Base-by-base conservation (phyloP, 2,888 invertebrate genomes). In the Sylvicola cinctus region DNA sequence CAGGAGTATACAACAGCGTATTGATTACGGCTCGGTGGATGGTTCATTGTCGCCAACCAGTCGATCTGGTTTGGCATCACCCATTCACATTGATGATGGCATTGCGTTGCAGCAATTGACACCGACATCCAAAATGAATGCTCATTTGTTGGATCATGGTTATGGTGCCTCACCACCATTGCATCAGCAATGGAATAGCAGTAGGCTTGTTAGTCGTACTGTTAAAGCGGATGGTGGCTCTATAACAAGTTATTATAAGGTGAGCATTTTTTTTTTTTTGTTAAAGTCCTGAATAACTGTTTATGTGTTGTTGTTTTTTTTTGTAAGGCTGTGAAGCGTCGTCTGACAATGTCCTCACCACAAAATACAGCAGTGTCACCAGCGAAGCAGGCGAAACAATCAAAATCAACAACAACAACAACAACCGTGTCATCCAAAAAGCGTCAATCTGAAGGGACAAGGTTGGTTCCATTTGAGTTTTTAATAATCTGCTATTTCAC, bases 101-200 rank as follows among this genome's bases (percentile, higher is more conserved):
- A 8, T 20, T 4, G 8, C 20, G 4, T 20, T 20, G 20, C 20
- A 20, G 20, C 5, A 20, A 8, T 8, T 20, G 4, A 28, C 28
- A n/a, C 14, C 28, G 4, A 28, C 28, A 6, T 58, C 63, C 45
- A 51, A 54, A 39, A 61, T 67, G 47, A 75, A 73, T 59, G 76
- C 75, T 44, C 83, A 84, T 59, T 66, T 84, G 47, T 66, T 80
- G 46, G 84, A 85, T 58, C 84, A 85, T 53, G 83, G 80, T 45
- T 85, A 85, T 61, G 83, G 83, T 44, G 78, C 77, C 48, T 79
- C 80, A 42, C 77, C 80, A 40, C 70, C 74, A 51, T 69, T 20
- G 20, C 69, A 47, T 73, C 70, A 55, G 65, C 70, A 44, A 6
- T 20, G 20, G 20, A 20, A 20, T 20, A 20, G 8, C 8, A 20